Percentiles rank a stretch among this genome's conserved stretches.
Evolutionary conservation across 1,140 invertebrate species (phyloP).

Genomic region (Formica exsecta): DNA sequence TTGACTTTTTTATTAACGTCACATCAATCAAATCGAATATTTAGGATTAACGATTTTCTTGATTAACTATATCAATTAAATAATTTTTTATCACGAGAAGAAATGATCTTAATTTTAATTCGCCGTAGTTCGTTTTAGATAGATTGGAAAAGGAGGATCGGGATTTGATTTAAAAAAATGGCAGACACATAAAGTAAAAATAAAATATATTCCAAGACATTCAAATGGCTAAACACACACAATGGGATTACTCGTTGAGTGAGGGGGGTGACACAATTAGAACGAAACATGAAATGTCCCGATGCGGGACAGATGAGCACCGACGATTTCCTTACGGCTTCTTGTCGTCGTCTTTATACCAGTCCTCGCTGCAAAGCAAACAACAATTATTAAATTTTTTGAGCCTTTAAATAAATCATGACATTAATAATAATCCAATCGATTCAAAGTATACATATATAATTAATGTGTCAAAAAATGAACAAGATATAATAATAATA

Average conservation of each 20-base stretch:
- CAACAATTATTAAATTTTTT: conserved; percentile 11
- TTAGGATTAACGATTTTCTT: neutral
- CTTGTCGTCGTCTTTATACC: conserved; percentile 92
- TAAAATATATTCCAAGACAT: conserved; percentile 70
- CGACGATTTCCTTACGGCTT: conserved; percentile 75
- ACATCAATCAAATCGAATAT: neutral
- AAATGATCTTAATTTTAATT: neutral
- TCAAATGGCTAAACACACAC: conserved; percentile 73
- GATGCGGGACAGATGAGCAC: conserved; percentile 85
- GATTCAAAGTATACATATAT: neutral
- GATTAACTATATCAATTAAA: neutral
- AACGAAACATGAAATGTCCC: conserved; percentile 78
- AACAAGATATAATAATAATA: neutral
- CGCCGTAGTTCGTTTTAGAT: neutral
- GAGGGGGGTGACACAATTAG: conserved; percentile 52
- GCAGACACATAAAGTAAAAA: conserved; percentile 53
- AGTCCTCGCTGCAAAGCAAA: conserved; percentile 91
- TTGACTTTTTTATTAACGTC: neutral
- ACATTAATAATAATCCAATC: neutral
- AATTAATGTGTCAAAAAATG: too few species aligned
- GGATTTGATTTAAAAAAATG: conserved; percentile 13
- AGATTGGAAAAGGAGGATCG: neutral
- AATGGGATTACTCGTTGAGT: conserved; percentile 58
- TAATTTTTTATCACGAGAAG: neutral
- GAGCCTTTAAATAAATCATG: neutral